Percentiles rank a stretch among this genome's conserved stretches.
phyloP scores from a whole-genome alignment of 2,888 invertebrate genomes.

The Serripes groenlandicus region DNA sequence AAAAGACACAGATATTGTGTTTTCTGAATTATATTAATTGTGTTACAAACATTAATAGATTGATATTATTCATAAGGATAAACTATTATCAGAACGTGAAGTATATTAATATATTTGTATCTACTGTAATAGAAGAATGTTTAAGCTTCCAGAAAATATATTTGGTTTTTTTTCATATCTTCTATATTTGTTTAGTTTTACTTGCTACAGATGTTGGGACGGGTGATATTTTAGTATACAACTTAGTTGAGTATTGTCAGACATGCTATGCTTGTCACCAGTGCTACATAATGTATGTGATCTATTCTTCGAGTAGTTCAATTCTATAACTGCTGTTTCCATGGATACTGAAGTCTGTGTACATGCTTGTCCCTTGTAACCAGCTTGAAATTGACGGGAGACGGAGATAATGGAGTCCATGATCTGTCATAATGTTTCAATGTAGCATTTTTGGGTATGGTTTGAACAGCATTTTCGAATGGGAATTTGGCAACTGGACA shows the following conservation, averaged over 20 bases:
- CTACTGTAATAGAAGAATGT: no score
- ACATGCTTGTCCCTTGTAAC: conserved; percentile 50
- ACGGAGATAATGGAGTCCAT: conserved; percentile 56
- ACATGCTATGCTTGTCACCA: conserved; percentile 29
- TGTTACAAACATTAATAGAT: no score
- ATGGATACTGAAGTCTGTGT: conserved; percentile 58
- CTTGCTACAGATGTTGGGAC: conserved; percentile 8
- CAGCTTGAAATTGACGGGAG: conserved; percentile 41
- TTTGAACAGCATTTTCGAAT: conserved; percentile 34
- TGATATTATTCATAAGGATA: no score
- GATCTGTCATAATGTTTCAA: conserved; percentile 8
- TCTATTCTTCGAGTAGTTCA: conserved; percentile 16
- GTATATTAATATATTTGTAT: no score
- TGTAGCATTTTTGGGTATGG: conserved; percentile 18
- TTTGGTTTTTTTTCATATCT: no score
- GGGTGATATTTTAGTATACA: conserved; percentile 25
- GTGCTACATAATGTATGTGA: conserved; percentile 61
- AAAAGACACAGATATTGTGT: no score
- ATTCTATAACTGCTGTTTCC: conserved; percentile 32
- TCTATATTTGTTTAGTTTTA: conserved; percentile 31
- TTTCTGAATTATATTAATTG: no score
- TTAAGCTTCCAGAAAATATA: no score
- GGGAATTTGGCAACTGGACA: conserved; percentile 37
- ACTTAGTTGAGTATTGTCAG: conserved; percentile 25
- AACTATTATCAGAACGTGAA: no score